A percentile compares a stretch with the other conserved stretches of the same genome.
Evolutionary conservation across 2,113 vertebrate species (phyloP).

Genomic region (Condylura cristata): DNA sequence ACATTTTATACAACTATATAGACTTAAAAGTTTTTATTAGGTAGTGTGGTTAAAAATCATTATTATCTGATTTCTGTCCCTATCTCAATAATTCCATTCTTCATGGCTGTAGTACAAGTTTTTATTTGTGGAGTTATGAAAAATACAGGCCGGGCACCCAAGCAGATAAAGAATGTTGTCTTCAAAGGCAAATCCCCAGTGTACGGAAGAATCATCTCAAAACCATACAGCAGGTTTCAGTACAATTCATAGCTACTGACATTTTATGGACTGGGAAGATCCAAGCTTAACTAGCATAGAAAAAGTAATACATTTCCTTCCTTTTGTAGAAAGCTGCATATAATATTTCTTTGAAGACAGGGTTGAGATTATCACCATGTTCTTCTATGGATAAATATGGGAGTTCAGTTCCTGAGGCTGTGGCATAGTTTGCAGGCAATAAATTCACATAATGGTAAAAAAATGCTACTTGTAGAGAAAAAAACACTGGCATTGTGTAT

Average conservation of each 20-base stretch:
- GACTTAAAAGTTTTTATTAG: neutral
- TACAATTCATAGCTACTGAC: conserved; percentile 65
- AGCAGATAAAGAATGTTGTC: conserved; percentile 50
- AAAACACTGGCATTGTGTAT: conserved; percentile 16
- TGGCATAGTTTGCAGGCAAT: conserved; percentile 61
- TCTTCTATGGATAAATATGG: conserved; percentile 72
- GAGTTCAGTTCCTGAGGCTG: conserved; percentile 62
- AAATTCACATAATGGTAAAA: conserved; percentile 71
- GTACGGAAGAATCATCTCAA: conserved; percentile 10
- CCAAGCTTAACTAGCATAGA: conserved; percentile 71
- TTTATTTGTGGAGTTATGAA: conserved; percentile 12
- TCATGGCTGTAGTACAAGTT: neutral
- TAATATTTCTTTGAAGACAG: conserved; percentile 75
- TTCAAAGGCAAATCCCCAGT: conserved; percentile 55
- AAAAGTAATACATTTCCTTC: conserved; percentile 68
- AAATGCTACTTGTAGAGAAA: conserved; percentile 54
- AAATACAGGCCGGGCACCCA: conserved; percentile 22
- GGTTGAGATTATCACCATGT: conserved; percentile 69
- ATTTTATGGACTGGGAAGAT: conserved; percentile 68
- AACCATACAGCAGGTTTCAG: conserved; percentile 42
- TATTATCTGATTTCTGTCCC: neutral
- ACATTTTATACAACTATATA: neutral
- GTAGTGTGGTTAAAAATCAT: conserved; percentile 28
- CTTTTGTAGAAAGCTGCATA: conserved; percentile 61
- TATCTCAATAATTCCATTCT: conserved; percentile 42